Evolutionary conservation across 92 coral and sea anemone genomes (phyloP), one percentile per base, ranked within the genome.

Genomic region (Palythoa caribaeorum): DNA sequence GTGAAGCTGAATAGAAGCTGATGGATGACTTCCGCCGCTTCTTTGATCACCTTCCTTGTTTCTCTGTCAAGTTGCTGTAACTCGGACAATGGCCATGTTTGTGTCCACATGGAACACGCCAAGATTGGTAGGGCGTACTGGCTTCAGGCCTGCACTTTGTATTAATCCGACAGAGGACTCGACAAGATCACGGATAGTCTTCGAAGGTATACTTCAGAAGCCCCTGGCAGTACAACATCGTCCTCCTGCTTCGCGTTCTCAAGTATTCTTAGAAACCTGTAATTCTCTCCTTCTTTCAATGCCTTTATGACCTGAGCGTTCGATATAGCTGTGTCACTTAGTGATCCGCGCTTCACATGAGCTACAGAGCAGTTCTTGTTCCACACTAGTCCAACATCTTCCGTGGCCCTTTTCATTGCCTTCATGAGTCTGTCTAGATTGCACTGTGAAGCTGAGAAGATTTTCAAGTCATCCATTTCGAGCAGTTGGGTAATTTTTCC

Each of bases 351-450:
- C 38, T 20, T 66, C 37, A 66, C 71, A 66, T 19, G 38, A 21
- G 71, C 71, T 66, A 66, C 37, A 21, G 36, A 66, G 71, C 71
- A 66, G 10, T 66, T 66, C 38, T 66, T 66, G 71, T 66, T 66
- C 71, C 71, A 66, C 10, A 17, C 36, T 66, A 66, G 3, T n/a
- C 71, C 71, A 66, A 19, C 71, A 66, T 66, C 38, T 66, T 19
- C 72, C 72, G 19, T 19, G 37, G 72, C 72, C 10, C 38, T 19
- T 66, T 66, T 66, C 8, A 38, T 66, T 66, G 37, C 72, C 72
- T 66, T n/a, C 72, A 12, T 13, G n/a, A 57, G 3, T 17, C 9
- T 19, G 35, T 66, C 72, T 66, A 19, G 37, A 37, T 66, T 66
- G 9, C 63, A 66, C 37, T 66, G 35, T n/a, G 72, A 66, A 2